Conservation (phyloP, 2,888 invertebrate genomes). For the Drosophila crucigera region DNA sequence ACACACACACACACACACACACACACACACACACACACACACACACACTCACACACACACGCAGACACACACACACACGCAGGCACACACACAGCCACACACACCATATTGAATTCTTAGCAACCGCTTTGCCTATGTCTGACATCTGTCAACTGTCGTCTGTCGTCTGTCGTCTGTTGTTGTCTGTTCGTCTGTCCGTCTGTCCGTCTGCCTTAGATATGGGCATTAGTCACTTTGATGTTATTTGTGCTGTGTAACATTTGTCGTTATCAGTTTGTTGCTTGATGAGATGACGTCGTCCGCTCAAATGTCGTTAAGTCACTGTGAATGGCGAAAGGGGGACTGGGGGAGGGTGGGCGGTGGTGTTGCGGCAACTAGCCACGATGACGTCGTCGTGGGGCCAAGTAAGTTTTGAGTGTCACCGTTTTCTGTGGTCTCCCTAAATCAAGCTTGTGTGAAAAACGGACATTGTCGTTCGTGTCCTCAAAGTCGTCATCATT, state of each 20-base stretch:
- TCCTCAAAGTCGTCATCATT: constrained; percentile 26
- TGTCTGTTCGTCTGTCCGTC: not conserved
- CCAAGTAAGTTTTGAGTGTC: not conserved
- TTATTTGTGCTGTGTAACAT: constrained; percentile 19
- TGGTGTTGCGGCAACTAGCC: not conserved
- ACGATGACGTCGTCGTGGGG: not conserved
- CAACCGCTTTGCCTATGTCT: not conserved
- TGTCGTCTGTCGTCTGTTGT: not conserved
- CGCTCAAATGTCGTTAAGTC: constrained; percentile 4
- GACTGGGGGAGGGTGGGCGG: no score
- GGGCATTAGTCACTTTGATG: constrained; percentile 30
- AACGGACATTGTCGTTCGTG: constrained; percentile 7
- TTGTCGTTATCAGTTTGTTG: constrained; percentile 31
- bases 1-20: no score
- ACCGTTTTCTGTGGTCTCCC: constrained; percentile 11
- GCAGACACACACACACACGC: no score
- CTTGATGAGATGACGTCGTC: constrained; percentile 29
- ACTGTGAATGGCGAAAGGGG: not conserved
- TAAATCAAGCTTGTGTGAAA: constrained; percentile 37
- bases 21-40: no score
- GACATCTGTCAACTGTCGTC: not conserved
- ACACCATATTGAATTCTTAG: not conserved
- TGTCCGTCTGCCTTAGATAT: constrained; percentile 28
- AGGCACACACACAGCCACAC: no score
- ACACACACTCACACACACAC: accelerated